Evolutionary conservation across 2,113 vertebrate species (phyloP).

Genomic region (Stegastes partitus): DNA sequence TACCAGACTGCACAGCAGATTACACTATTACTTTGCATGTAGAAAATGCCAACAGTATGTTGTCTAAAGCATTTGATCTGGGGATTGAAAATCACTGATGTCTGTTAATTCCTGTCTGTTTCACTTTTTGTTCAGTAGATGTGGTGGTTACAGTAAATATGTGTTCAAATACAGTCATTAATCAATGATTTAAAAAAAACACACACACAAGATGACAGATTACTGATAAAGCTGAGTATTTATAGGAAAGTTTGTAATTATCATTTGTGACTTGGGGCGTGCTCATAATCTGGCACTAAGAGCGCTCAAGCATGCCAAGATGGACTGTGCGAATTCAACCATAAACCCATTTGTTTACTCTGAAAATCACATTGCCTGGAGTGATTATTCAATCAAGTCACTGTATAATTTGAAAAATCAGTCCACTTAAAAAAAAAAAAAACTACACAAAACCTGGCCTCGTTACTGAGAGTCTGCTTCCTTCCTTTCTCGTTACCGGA

Average conservation of each 20-base stretch:
- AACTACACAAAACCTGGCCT: conserved; percentile 45
- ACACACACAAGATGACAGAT: conserved; percentile 13
- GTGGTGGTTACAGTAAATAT: background rate
- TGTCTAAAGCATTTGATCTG: conserved; percentile 60
- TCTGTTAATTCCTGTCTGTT: conserved; percentile 12
- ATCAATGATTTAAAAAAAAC: conserved; percentile 6
- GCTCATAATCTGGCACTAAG: conserved; percentile 55
- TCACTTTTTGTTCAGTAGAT: conserved; percentile 12
- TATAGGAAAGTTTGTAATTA: conserved; percentile 55
- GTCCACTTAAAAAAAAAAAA: conserved; percentile 22
- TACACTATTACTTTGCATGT: conserved; percentile 72
- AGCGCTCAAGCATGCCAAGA: conserved; percentile 36
- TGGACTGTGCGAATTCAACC: conserved; percentile 51
- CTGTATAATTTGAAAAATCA: conserved; percentile 49
- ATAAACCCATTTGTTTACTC: conserved; percentile 66
- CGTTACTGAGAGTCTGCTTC: conserved; percentile 32
- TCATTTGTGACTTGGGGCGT: conserved; percentile 40
- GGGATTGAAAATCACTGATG: conserved; percentile 47
- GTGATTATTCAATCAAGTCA: conserved; percentile 59
- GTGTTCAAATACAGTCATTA: conserved; percentile 8
- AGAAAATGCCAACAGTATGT: conserved; percentile 65
- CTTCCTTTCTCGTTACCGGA: conserved; percentile 37
- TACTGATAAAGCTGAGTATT: conserved; percentile 40
- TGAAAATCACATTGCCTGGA: conserved; percentile 43
- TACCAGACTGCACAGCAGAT: conserved; percentile 69